These are phyloP conservation scores for Echeneis naucrates DNA, from an alignment of 2,797 vertebrate species.

Conservation along the genomic window DNA sequence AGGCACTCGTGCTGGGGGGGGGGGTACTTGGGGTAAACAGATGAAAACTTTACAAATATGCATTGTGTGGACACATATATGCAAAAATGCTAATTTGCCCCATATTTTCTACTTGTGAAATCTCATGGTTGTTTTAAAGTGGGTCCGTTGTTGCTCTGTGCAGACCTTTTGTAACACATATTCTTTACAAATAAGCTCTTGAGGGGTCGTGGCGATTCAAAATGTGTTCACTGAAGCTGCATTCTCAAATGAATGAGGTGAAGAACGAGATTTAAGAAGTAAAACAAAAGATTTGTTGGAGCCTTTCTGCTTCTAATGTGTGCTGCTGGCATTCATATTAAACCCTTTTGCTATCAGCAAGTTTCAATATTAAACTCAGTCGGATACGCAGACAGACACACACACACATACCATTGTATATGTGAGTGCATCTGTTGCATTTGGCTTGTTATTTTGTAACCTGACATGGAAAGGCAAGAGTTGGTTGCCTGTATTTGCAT, in stretches of 20 bases:
- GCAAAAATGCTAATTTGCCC: neutral
- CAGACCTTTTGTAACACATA: constrained; percentile 16
- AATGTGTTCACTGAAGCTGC: constrained; percentile 23
- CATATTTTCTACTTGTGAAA: neutral
- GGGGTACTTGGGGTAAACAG: neutral
- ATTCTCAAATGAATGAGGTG: constrained; percentile 38
- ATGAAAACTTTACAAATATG: neutral
- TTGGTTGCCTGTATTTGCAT: constrained; percentile 44
- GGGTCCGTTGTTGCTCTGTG: neutral
- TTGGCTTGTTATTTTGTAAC: constrained; percentile 47
- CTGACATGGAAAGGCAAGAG: constrained; percentile 23
- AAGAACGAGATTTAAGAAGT: constrained; percentile 49
- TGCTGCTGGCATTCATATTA: constrained; percentile 31
- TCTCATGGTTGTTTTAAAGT: neutral
- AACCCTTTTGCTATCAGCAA: constrained; percentile 29
- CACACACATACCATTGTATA: neutral
- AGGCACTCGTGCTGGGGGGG: no score
- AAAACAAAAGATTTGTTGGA: constrained; percentile 41
- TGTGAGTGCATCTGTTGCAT: neutral
- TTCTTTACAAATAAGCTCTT: constrained; percentile 23
- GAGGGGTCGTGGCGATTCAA: constrained; percentile 25
- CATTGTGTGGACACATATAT: neutral
- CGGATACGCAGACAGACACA: neutral
- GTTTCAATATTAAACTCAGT: constrained; percentile 11
- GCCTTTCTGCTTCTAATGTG: constrained; percentile 25